Percentiles rank a stretch among this genome's conserved stretches.
Conservation (phyloP, 1,140 invertebrate species). For the Nephila pilipes region DNA sequence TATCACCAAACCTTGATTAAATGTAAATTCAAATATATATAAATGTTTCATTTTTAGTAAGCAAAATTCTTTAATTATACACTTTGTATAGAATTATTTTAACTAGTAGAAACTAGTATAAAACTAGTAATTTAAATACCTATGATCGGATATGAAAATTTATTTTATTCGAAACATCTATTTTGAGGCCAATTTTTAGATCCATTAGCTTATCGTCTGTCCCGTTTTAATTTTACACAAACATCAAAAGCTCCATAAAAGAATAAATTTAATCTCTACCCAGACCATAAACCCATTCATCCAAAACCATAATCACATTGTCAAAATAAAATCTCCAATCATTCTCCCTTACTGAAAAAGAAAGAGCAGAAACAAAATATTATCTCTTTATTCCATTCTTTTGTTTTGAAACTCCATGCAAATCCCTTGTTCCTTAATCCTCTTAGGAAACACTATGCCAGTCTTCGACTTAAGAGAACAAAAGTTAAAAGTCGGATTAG, state of each 20-base stretch:
- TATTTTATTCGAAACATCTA: too few species aligned
- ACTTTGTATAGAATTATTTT: too few species aligned
- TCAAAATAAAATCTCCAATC: background rate
- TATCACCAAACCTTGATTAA: too few species aligned
- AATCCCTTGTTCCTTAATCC: slow-evolving; percentile 9
- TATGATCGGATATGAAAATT: too few species aligned
- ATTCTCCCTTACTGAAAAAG: background rate
- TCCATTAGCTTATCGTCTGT: background rate
- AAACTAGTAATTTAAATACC: too few species aligned
- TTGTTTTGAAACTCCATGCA: background rate
- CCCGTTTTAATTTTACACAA: background rate
- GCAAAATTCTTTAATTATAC: too few species aligned
- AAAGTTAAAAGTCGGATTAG: slow-evolving; percentile 3
- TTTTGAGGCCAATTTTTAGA: background rate
- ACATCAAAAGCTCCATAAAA: background rate
- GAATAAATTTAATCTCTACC: too few species aligned
- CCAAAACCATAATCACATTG: background rate
- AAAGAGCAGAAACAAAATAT: background rate
- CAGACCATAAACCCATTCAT: background rate
- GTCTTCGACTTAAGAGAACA: background rate
- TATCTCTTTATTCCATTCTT: background rate
- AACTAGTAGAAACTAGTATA: too few species aligned
- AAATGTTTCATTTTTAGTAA: too few species aligned
- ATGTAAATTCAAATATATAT: too few species aligned
- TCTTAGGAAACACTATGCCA: background rate